Base-by-base conservation (phyloP, 1,140 invertebrate species). In the Wasmannia auropunctata region DNA sequence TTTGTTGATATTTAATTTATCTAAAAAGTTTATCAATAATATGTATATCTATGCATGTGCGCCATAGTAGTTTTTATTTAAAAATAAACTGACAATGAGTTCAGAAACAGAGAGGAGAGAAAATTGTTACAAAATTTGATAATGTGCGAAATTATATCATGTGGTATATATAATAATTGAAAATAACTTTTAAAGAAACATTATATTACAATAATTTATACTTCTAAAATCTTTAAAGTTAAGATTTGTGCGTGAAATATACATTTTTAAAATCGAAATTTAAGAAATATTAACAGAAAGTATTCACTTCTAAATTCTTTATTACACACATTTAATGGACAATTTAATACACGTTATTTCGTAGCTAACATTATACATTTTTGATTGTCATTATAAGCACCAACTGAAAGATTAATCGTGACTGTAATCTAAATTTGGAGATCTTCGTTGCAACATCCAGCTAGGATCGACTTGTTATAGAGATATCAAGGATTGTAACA, bases 401-500 rank as follows among this genome's bases (percentile, higher is more conserved):
- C 8, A 19, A 46, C 8, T 58, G 54, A 25, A 65, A n/a, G 40
- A 63, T 49, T 65, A 79, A 63, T 79, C 58, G n/a, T 14, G 14
- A 67, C 5, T 25, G 22, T 51, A 80, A 37, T 51, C n/a, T 34
- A 65, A 65, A 65, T 79, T 49, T 79, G 60, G 16, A 80, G 43
- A 67, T 10, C 60, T 79, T 22, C 4, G 19, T 81, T 81, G 37
- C 65, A 28, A 58, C 67, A 81, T 72, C 5, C 40, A 72, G 0
- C 11, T 43, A 37, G 37, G 14, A 72, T 56, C 43, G 22, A 43
- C 22, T 37, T 16, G 63, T 56, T 72, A 70, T 72, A 81, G 65
- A 81, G 51, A 72, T 81, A 72, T 81, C 65, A 72, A 0, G 16
- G 34, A 56, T 81, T 72, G 37, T 72, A 37, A 81, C 25, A 72